Evolutionary conservation across 2,888 invertebrate genomes (phyloP).

Genomic region (Drosophila tripunctata): DNA sequence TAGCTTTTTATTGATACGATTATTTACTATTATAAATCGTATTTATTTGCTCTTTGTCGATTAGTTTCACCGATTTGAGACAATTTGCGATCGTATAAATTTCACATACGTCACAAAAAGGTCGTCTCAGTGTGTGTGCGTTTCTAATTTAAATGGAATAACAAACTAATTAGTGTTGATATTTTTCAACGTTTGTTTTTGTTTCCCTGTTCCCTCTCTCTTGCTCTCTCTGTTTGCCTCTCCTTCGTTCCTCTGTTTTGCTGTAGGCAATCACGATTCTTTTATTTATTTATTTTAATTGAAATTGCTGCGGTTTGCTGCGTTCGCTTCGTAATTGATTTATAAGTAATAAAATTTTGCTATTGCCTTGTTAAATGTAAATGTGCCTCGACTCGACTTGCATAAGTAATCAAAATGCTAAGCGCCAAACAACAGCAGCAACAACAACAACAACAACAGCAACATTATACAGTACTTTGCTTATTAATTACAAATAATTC

Average conservation of each 20-base stretch:
- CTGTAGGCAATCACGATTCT: slow-evolving; percentile 55
- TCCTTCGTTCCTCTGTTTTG: background rate
- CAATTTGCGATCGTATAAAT: slow-evolving; percentile 49
- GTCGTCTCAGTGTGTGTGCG: slow-evolving; percentile 9
- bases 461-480: slow-evolving; percentile 32
- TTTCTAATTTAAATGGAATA: slow-evolving; percentile 69
- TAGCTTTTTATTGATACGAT: slow-evolving; percentile 13
- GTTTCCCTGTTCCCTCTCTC: background rate
- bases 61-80: slow-evolving; percentile 43
- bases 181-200: slow-evolving; percentile 44
- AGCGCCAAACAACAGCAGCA: slow-evolving; percentile 27
- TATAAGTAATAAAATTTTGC: slow-evolving; percentile 71
- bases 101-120: slow-evolving; percentile 40
- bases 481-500: slow-evolving; percentile 59
- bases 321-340: slow-evolving; percentile 69
- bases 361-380: slow-evolving; percentile 66
- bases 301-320: slow-evolving; percentile 60
- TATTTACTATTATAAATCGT: slow-evolving; percentile 43
- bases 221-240: background rate
- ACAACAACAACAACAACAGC: slow-evolving; percentile 26
- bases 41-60: slow-evolving; percentile 20
- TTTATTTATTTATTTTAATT: slow-evolving; percentile 66
- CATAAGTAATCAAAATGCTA: slow-evolving; percentile 65
- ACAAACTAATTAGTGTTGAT: slow-evolving; percentile 76
- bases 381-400: slow-evolving; percentile 56